Conservation (phyloP, 2,113 vertebrate species). For the Gambusia holbrooki region DNA sequence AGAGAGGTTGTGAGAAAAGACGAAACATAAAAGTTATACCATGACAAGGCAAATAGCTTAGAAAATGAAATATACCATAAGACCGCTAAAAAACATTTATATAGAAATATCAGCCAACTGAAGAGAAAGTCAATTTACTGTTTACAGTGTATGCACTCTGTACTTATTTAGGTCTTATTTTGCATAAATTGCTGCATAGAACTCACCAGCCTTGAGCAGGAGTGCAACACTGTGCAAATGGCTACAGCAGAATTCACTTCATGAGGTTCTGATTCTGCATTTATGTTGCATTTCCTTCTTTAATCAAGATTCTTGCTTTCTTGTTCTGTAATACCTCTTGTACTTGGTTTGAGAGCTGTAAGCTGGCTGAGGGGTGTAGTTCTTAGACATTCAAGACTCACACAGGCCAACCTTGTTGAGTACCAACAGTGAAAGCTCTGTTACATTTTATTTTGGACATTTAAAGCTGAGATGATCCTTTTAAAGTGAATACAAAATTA, state of each 20-base stretch:
- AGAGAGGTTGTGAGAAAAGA: slow-evolving; percentile 28
- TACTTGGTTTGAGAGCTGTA: background rate
- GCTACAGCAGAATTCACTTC: background rate
- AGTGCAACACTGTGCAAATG: too few relatives aligned
- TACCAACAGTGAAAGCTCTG: background rate
- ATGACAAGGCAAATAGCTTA: too few relatives aligned
- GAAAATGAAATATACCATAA: too few relatives aligned
- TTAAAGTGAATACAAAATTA: background rate
- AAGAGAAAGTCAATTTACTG: too few relatives aligned
- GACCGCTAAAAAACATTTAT: too few relatives aligned
- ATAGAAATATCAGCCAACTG: too few relatives aligned
- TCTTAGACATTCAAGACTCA: background rate
- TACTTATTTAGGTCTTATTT: too few relatives aligned
- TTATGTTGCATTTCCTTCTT: slow-evolving; percentile 11
- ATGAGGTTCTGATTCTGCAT: slow-evolving; percentile 12
- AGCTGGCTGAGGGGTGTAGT: background rate
- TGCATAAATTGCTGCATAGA: too few relatives aligned
- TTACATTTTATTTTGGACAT: background rate
- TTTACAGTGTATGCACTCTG: too few relatives aligned
- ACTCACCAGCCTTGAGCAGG: too few relatives aligned
- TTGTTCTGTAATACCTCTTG: slow-evolving; percentile 15
- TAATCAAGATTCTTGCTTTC: slow-evolving; percentile 1
- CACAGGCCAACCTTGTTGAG: background rate
- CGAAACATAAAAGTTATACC: slow-evolving; percentile 18
- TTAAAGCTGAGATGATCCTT: background rate